Percentiles rank a stretch among this genome's conserved stretches.
Conservation (phyloP, 2,888 invertebrate species). For the Microchrysa polita region DNA sequence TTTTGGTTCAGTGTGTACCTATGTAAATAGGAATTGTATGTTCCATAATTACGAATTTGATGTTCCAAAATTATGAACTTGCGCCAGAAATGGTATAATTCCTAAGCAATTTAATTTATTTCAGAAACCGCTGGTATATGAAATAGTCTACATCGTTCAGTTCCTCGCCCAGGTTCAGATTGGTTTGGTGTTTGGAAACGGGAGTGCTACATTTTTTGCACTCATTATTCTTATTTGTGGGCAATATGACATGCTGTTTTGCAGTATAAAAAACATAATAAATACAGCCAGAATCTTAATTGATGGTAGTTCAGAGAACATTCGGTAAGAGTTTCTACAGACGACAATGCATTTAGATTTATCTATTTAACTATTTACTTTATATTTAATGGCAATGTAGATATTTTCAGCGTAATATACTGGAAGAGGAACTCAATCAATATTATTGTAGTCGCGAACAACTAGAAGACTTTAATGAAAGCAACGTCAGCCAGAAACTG, state of each 20-base stretch:
- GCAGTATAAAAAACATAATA: slow-evolving; percentile 59
- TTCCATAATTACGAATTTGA: no score
- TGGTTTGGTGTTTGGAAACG: slow-evolving; percentile 53
- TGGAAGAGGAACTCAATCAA: slow-evolving; percentile 43
- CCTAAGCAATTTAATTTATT: background rate
- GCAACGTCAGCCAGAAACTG: background rate
- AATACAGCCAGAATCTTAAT: slow-evolving; percentile 52
- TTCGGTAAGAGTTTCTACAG: no score
- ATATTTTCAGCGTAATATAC: no score
- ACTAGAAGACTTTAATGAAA: slow-evolving; percentile 21
- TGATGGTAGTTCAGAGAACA: slow-evolving; percentile 18
- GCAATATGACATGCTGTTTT: slow-evolving; percentile 58
- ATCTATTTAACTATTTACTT: no score
- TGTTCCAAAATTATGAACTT: no score
- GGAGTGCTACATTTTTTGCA: slow-evolving; percentile 59
- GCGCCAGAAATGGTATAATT: no score
- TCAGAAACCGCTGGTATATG: slow-evolving; percentile 51
- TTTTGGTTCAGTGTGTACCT: no score
- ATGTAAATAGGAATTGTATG: background rate
- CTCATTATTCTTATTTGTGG: slow-evolving; percentile 57
- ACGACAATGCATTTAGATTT: no score
- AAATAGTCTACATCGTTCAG: slow-evolving; percentile 54
- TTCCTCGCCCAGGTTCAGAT: slow-evolving; percentile 60
- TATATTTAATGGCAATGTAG: no score
- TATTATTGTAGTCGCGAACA: slow-evolving; percentile 44